Evolutionary conservation across 2,888 invertebrate species (phyloP), one percentile per base, ranked within the genome.

Genomic region (Cosmopolites sordidus): DNA sequence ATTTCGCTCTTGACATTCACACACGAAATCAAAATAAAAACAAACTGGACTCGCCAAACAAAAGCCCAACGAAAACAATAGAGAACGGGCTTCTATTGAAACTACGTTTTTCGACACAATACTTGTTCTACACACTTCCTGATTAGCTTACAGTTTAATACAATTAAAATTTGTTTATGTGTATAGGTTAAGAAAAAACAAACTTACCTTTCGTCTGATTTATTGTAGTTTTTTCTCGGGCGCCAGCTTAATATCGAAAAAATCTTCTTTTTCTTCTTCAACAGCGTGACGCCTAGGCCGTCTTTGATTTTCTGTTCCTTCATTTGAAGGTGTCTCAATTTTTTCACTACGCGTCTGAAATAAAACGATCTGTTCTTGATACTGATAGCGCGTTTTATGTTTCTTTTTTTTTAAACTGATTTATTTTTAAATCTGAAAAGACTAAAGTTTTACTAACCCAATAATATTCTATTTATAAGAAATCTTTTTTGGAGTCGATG

Each of bases 291-390:
- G 40, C 33, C 55, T 27, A 38, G 33, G n/a, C 30, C 43, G 12
- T 46, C 49, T 37, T 37, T 51, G 14, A 51, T 38, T 9, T 48
- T 58, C 3, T n/a, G 33, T 11, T 33, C n/a, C 43, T 56, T 60
- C 58, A 61, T 60, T 43, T 56, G 58, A 30, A 62, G 43, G 38
- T 49, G 55, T 17, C 55, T 53, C 37, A 61, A 15, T n/a, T 55
- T 52, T 48, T 56, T 60, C 33, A 54, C 56, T 48, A 49, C 56
- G 58, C 49, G 60, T 58, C 49, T 47, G n/a, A 58, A 58, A 58
- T 11, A 27, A 17, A 29, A 15, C 9, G 16, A 11, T 16, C 39
- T 47, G 9, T 11, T 39, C 39, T 47, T 47, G 12, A 27, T 11
- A 17, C 40, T 33, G 33, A 27, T 3, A 33, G n/a, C 33, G 22